phyloP scores from a whole-genome alignment of 2,888 invertebrate genomes.

The Apotomis turbidana region DNA sequence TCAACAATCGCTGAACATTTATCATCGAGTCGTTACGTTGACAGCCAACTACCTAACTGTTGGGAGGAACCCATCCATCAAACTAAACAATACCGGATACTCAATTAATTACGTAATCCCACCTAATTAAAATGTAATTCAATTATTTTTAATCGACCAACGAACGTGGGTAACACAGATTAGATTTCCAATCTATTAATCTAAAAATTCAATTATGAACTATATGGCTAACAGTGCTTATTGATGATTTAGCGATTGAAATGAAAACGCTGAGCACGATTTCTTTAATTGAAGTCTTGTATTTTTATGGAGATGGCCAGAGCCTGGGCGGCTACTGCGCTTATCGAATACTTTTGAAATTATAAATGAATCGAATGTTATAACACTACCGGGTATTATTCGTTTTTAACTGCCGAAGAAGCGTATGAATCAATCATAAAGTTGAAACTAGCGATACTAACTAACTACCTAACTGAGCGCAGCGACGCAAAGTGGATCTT shows the following conservation, averaged over 20 bases:
- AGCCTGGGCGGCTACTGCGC: conserved; percentile 32
- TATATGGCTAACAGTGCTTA: conserved; percentile 56
- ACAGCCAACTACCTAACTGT: conserved; percentile 66
- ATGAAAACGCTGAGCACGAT: conserved; percentile 49
- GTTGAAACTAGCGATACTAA: too few species aligned
- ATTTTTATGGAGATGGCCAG: conserved; percentile 27
- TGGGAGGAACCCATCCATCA: conserved; percentile 55
- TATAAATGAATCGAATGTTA: conserved; percentile 19
- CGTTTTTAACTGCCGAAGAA: not conserved
- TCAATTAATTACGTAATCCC: conserved; percentile 67
- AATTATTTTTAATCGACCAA: conserved; percentile 52
- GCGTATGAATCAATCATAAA: conserved; percentile 6
- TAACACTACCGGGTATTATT: not conserved
- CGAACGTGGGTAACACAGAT: conserved; percentile 58
- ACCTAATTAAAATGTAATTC: conserved; percentile 74
- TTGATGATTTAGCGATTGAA: conserved; percentile 64
- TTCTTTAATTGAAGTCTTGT: conserved; percentile 33
- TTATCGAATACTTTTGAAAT: conserved; percentile 12
- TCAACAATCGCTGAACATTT: conserved; percentile 63
- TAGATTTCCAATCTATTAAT: conserved; percentile 69
- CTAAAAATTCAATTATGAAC: conserved; percentile 72
- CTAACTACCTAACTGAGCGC: too few species aligned
- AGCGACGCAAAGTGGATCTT: too few species aligned
- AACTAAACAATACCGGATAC: conserved; percentile 56
- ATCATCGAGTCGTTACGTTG: conserved; percentile 67